phyloP scores from a whole-genome alignment of 2,888 invertebrate species.

The Stictocephala bisonia region DNA sequence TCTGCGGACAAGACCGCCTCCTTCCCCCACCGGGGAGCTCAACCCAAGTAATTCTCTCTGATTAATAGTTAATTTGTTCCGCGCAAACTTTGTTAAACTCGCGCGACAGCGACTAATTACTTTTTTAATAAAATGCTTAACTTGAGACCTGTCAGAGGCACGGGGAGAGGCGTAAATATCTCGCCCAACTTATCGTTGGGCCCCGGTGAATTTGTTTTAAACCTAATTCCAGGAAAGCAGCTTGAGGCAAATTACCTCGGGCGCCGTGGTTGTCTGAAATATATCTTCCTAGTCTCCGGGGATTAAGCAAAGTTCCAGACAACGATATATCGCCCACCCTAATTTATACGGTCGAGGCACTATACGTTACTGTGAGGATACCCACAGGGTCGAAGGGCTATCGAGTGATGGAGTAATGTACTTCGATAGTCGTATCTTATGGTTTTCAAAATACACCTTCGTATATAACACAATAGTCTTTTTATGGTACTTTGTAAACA shows the following conservation, averaged over 20 bases:
- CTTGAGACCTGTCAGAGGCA: conserved; percentile 46
- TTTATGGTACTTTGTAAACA: too few relatives aligned
- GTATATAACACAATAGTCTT: too few relatives aligned
- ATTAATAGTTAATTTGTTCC: conserved; percentile 48
- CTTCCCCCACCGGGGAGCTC: neutral
- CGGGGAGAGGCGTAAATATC: conserved; percentile 42
- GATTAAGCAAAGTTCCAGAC: conserved; percentile 39
- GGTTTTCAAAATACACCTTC: too few relatives aligned
- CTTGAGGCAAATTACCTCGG: conserved; percentile 32
- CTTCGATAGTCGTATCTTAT: too few relatives aligned
- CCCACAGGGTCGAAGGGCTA: too few relatives aligned
- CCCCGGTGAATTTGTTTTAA: conserved; percentile 41
- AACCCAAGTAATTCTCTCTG: conserved; percentile 41
- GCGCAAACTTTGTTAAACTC: conserved; percentile 45
- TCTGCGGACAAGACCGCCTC: conserved; percentile 38
- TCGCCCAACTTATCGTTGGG: conserved; percentile 41
- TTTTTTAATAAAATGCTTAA: conserved; percentile 46
- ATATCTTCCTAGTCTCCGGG: conserved; percentile 36
- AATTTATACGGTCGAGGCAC: neutral
- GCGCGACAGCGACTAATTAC: conserved; percentile 46
- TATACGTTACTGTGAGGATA: conserved; percentile 30
- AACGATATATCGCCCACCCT: conserved; percentile 26
- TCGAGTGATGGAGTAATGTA: too few relatives aligned
- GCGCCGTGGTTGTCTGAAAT: conserved; percentile 21
- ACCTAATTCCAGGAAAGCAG: conserved; percentile 35